Percentiles rank a stretch among this genome's conserved stretches.
These are phyloP conservation scores for Chironomus striatipennis DNA, from an alignment of 1,140 invertebrate genomes.

Conservation along the genomic window DNA sequence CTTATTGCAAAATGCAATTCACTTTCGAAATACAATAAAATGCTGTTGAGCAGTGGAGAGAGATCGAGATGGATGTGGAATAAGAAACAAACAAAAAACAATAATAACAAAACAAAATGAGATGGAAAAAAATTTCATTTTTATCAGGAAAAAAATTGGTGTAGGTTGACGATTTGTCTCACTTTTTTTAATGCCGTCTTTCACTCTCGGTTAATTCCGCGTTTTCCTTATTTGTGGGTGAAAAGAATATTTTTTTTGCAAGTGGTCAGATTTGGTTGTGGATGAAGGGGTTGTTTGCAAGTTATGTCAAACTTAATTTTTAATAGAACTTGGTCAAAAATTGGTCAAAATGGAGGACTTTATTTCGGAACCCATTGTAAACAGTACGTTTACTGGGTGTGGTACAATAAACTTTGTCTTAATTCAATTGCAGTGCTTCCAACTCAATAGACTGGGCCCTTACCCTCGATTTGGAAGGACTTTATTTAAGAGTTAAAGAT, in stretches of 20 bases:
- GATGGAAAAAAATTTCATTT: neutral
- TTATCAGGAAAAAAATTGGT: neutral
- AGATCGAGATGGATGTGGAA: neutral
- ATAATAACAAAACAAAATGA: neutral
- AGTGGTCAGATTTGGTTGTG: neutral
- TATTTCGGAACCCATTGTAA: too few relatives aligned
- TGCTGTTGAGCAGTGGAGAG: too few relatives aligned
- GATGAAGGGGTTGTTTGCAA: too few relatives aligned
- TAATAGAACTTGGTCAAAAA: too few relatives aligned
- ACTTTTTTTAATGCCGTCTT: neutral
- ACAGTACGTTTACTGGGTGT: too few relatives aligned
- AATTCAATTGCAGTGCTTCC: too few relatives aligned
- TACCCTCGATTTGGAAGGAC: too few relatives aligned
- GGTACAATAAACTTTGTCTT: too few relatives aligned
- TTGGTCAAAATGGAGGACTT: too few relatives aligned
- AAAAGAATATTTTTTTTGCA: neutral
- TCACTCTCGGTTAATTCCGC: neutral
- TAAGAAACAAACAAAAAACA: neutral
- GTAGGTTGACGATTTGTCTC: constrained; percentile 5
- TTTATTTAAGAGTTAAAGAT: too few relatives aligned
- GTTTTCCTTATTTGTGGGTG: constrained; percentile 6
- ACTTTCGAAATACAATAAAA: neutral
- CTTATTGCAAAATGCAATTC: constrained; percentile 4
- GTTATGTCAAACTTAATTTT: too few relatives aligned
- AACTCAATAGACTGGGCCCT: too few relatives aligned